Conservation (phyloP, 2,888 invertebrate species). For the Brenthis hecate region DNA sequence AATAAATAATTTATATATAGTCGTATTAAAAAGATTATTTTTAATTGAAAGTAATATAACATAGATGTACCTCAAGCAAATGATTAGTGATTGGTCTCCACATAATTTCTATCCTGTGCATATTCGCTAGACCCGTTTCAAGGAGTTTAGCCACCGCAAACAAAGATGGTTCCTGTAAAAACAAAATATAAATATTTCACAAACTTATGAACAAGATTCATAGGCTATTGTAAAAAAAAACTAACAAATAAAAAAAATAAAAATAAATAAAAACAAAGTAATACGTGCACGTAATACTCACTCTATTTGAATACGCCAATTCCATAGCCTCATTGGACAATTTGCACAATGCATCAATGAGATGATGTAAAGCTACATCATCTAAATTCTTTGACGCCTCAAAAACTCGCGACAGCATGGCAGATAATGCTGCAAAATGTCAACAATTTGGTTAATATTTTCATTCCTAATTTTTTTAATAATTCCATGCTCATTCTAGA, state of each 20-base stretch:
- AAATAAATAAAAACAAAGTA: background rate
- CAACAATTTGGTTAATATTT: background rate
- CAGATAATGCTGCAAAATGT: constrained; percentile 84
- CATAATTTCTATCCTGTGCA: constrained; percentile 95
- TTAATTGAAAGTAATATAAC: too few species aligned
- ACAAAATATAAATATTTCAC: background rate
- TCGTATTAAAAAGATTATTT: background rate
- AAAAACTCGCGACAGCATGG: constrained; percentile 95
- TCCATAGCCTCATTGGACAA: constrained; percentile 98
- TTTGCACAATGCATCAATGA: constrained; percentile 98
- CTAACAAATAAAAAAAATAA: background rate
- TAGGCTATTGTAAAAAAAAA: too few species aligned
- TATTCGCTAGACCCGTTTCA: constrained; percentile 97
- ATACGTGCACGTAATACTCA: constrained; percentile 58
- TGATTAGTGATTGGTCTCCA: constrained; percentile 98
- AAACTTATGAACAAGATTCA: too few species aligned
- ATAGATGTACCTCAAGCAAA: constrained; percentile 89
- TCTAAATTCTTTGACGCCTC: constrained; percentile 97
- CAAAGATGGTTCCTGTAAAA: constrained; percentile 92
- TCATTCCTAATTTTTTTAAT: background rate
- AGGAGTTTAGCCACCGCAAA: constrained; percentile 99
- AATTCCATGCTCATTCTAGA: constrained; percentile 28
- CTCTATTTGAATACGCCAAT: constrained; percentile 95
- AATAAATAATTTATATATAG: background rate
- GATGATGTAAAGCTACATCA: constrained; percentile 96